Percentiles rank a stretch among this genome's conserved stretches.
phyloP scores from a whole-genome alignment of 2,113 vertebrate genomes.

The Xerus inauris region DNA sequence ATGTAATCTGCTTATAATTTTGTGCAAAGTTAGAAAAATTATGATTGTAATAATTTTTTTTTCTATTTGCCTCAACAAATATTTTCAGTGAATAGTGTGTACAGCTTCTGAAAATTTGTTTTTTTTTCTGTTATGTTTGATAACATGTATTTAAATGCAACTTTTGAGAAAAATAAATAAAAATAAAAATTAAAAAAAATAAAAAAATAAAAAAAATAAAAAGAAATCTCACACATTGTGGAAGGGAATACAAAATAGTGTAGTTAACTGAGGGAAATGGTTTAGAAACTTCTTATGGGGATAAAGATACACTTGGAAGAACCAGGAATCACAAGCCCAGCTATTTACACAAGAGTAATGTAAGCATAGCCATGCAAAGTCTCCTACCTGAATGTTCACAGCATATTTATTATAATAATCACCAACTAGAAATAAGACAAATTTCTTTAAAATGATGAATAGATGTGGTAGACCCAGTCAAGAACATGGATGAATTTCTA shows the following conservation, averaged over 20 bases:
- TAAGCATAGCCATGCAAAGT: not conserved
- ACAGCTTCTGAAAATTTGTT: too few relatives aligned
- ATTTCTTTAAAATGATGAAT: not conserved
- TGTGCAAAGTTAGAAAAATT: too few relatives aligned
- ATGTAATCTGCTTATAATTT: too few relatives aligned
- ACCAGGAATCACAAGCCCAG: not conserved
- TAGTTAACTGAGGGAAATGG: not conserved
- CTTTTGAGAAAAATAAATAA: too few relatives aligned
- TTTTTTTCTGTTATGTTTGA: too few relatives aligned
- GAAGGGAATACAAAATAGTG: not conserved
- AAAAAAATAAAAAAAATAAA: too few relatives aligned
- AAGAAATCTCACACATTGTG: too few relatives aligned
- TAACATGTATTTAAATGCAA: too few relatives aligned
- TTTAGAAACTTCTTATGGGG: not conserved
- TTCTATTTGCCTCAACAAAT: too few relatives aligned
- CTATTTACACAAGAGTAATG: not conserved
- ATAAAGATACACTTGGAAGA: not conserved
- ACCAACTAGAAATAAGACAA: not conserved
- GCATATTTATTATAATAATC: not conserved
- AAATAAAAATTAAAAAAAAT: too few relatives aligned
- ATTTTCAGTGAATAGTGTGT: too few relatives aligned
- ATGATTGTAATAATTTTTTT: too few relatives aligned
- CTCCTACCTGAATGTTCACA: not conserved
- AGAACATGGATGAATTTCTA: not conserved
- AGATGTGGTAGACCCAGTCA: not conserved